Percentiles rank a stretch among this genome's conserved stretches.
Evolutionary conservation across 1,140 invertebrate species (phyloP).

Genomic region (Drosophila kurseongensis): DNA sequence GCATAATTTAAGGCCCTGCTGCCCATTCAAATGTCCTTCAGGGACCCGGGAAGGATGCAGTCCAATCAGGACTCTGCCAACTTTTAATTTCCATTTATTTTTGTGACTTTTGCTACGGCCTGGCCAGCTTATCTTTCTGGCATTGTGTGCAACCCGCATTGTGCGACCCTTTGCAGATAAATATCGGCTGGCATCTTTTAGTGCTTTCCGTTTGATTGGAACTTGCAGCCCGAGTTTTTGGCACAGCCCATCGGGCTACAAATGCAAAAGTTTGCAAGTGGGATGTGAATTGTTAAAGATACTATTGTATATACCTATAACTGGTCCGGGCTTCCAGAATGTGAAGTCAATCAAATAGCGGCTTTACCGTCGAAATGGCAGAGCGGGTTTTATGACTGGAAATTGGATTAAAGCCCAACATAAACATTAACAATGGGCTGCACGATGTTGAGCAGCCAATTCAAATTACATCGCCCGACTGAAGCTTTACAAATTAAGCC

Average conservation of each 20-base stretch:
- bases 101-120: constrained; percentile 51
- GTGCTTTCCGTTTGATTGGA: constrained; percentile 64
- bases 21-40: constrained; percentile 11
- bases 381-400: constrained; percentile 42
- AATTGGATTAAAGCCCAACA: constrained; percentile 52
- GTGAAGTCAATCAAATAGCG: constrained; percentile 38
- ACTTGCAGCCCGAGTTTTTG: constrained; percentile 27
- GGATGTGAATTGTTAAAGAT: constrained; percentile 9
- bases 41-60: constrained; percentile 3
- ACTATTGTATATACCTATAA: constrained; percentile 1
- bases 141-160: constrained; percentile 60
- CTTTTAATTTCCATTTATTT: constrained; percentile 73
- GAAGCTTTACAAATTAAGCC: constrained; percentile 54
- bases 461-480: constrained; percentile 54
- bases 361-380: not conserved
- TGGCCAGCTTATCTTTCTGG: constrained; percentile 47
- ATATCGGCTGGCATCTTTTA: constrained; percentile 54
- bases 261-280: constrained; percentile 29
- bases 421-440: constrained; percentile 56
- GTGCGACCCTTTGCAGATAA: constrained; percentile 38
- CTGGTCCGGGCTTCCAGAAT: not conserved
- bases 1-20: constrained; percentile 17
- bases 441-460: constrained; percentile 44
- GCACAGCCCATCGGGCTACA: constrained; percentile 14
- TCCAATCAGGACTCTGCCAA: constrained; percentile 47